Evolutionary conservation across 1,140 invertebrate genomes (phyloP), one percentile per base, ranked within the genome.

Genomic region (Popillia japonica): DNA sequence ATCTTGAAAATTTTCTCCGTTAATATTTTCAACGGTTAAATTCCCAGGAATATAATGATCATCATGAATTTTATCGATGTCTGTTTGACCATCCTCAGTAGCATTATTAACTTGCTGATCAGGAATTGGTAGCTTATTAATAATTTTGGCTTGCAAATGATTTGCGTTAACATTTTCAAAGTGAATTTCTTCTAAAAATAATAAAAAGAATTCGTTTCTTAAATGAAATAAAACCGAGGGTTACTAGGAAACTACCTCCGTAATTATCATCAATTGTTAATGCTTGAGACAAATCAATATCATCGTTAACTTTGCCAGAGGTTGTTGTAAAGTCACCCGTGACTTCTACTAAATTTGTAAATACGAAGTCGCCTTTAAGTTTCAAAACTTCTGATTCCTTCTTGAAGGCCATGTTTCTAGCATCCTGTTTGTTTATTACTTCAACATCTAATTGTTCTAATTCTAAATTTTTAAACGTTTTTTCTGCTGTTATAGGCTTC

Each of bases 1-100:
- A 14, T 84, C 76, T 10, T 84, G 64, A 55, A 86, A 84, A 80
- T 83, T 75, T 78, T 83, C 78, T 10, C 80, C 83, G 76, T 86
- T 86, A 3, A 86, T 79, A 22, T 78, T 80, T 40, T 78, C 68
- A 44, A 85, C 83, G 40, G 76, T 83, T 8, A 85, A 17, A 80
- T 86, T 85, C 55, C 78, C 76, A 23, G 83, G 81, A 48, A 86
- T 78, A 34, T 79, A 80, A 40, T 83, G 27, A 6, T 40, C 73
- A 22, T 81, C 79, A 55, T 77, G 61, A 10, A 40, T 23, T n/a
- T 79, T 20, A 20, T 78, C 27, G 9, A 73, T 77, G 72, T 59
- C 22, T 14, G 27, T 40, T 22, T 61, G 44, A 75, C 40, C 78
- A 77, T 78, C 42, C 3, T 72, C 41, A 7, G 68, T 23, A 42